These are phyloP conservation scores for Panurus biarmicus DNA, from an alignment of 2,113 vertebrate species.

Conservation along the genomic window DNA sequence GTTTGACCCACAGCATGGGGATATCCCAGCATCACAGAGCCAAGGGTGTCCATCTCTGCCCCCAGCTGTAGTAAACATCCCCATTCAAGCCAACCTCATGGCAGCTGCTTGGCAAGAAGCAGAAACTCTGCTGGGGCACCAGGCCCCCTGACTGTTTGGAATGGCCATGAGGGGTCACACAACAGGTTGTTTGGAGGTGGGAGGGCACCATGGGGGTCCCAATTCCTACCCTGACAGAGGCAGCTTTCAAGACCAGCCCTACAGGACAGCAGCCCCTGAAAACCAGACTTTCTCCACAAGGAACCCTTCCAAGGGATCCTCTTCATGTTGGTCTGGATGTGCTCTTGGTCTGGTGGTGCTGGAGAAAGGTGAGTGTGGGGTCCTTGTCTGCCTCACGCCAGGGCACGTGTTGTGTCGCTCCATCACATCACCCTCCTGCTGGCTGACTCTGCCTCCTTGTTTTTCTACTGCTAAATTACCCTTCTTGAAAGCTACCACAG, in stretches of 20 bases:
- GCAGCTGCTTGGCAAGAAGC: neutral
- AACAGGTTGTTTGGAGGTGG: neutral
- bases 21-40: neutral
- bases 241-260: neutral
- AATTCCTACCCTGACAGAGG: accelerated
- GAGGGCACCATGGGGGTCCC: accelerated
- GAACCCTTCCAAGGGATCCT: neutral
- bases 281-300: neutral
- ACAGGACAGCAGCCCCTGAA: neutral
- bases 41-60: neutral
- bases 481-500: neutral
- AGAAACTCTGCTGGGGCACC: neutral
- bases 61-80: neutral
- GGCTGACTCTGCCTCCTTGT: neutral
- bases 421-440: neutral
- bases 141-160: neutral
- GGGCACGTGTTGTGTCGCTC: accelerated
- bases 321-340: neutral
- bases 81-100: neutral
- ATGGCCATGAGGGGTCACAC: neutral
- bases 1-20: neutral
- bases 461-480: neutral
- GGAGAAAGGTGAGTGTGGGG: neutral
- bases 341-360: neutral
- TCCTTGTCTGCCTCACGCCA: neutral